Evolutionary conservation across 1,140 invertebrate genomes (phyloP), one percentile per base, ranked within the genome.

Genomic region (Lepidurus apus): DNA sequence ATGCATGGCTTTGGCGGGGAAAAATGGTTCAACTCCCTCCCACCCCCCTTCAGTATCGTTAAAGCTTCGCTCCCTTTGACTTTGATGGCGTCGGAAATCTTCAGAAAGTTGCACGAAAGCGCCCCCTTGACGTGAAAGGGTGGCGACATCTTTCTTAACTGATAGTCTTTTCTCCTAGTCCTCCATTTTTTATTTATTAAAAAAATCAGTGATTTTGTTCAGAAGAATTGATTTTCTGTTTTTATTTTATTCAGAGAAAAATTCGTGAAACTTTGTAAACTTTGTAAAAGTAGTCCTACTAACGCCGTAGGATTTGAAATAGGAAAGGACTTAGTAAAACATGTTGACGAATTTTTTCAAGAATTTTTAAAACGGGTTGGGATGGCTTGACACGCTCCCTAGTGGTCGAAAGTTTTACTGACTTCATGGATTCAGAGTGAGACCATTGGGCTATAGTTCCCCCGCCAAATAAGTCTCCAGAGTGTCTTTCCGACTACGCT

Each of bases 21-120:
- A 65, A 65, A 65, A 65, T 65, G 53, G 53, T 65, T 65, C 53
- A 17, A 65, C 53, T 65, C 21, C 53, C 53, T n/a, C 53, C 8
- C 21, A n/a, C 17, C 8, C 53, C 53, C 45, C 45, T 65, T 65
- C 17, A 65, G 13, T 21, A 65, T 7, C 21, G 53, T 21, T 65
- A 65, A 65, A 65, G 53, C 53, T 65, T 65, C 34, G 34, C 34
- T 34, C 21, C 13, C 53, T 65, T 65, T 65, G 53, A 65, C 53
- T 65, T 65, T 65, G 53, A 65, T 65, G 21, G 53, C 13, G 53
- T 21, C 8, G 7, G 53, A 65, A 65, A n/a, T 65, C 10, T 65
- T 65, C 17, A 34, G 34, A 34, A 34, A 34, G 34, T 34, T 34
- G 1, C 34, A 34, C 3, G 2, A 34, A 34, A 34, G 34, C 34